Evolutionary conservation across 1,140 invertebrate genomes (phyloP).

Genomic region (Orchestia grillus): DNA sequence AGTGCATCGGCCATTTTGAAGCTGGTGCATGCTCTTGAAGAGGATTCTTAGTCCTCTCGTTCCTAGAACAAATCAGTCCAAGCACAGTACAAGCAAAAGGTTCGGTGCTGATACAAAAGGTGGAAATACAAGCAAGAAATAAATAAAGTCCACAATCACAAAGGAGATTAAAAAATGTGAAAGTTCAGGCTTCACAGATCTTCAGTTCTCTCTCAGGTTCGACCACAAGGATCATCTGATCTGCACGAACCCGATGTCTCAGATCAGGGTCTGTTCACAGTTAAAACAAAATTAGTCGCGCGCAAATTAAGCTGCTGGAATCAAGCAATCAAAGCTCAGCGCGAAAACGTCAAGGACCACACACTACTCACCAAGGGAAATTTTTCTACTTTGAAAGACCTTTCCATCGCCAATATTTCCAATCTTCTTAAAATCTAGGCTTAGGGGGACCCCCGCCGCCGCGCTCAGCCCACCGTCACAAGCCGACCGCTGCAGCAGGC

Average conservation of each 20-base stretch:
- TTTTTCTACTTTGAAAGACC: not conserved
- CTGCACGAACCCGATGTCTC: not conserved
- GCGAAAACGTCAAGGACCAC: not conserved
- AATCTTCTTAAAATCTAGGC: not conserved
- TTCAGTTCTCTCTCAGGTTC: not conserved
- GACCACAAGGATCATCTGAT: not conserved
- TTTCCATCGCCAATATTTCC: not conserved
- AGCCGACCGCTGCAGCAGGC: not conserved
- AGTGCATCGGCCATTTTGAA: not conserved
- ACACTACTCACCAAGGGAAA: not conserved
- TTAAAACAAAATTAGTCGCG: not conserved
- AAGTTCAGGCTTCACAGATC: not conserved
- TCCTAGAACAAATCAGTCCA: not conserved
- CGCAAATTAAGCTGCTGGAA: not conserved
- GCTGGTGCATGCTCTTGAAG: not conserved
- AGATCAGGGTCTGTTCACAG: not conserved
- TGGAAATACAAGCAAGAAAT: not conserved
- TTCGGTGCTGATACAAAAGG: not conserved
- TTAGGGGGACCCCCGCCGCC: not conserved
- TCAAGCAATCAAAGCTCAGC: not conserved
- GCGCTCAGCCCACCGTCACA: not conserved
- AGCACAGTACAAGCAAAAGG: not conserved
- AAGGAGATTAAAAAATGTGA: not conserved
- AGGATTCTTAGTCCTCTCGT: not conserved
- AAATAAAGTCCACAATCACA: not conserved